These are phyloP conservation scores for Drosophila nr. perissopoda DNA, from an alignment of 2,888 invertebrate species.

Conservation along the genomic window DNA sequence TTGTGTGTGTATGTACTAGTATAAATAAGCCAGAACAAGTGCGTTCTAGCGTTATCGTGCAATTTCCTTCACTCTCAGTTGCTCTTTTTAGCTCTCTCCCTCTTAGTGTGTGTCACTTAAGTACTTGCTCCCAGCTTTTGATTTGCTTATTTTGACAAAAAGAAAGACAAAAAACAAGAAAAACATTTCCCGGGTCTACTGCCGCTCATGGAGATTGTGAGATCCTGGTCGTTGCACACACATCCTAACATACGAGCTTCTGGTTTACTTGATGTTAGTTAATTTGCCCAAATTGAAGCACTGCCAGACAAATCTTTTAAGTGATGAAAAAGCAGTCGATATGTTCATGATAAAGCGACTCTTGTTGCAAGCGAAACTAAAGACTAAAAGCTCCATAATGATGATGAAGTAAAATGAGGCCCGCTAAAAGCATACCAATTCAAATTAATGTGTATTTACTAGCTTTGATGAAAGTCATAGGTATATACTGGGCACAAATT, in stretches of 20 bases:
- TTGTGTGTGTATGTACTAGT: constrained; percentile 23
- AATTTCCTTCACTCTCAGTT: constrained; percentile 45
- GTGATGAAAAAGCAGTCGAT: constrained; percentile 34
- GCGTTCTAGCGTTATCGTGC: constrained; percentile 66
- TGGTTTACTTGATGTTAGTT: constrained; percentile 35
- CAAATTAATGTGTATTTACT: neutral
- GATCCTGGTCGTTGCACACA: constrained; percentile 28
- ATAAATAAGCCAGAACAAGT: constrained; percentile 60
- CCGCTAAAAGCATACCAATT: constrained; percentile 5
- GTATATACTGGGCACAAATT: neutral
- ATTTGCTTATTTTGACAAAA: constrained; percentile 48
- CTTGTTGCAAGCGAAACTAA: neutral
- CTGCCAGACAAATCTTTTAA: constrained; percentile 48
- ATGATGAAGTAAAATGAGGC: neutral
- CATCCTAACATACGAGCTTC: constrained; percentile 5
- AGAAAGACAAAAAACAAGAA: constrained; percentile 4
- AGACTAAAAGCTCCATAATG: neutral
- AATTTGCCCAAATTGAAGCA: constrained; percentile 48
- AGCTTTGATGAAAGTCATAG: neutral
- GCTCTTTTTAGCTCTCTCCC: constrained; percentile 1
- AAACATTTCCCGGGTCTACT: constrained; percentile 29
- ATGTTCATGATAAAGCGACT: neutral
- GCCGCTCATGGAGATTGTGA: constrained; percentile 36
- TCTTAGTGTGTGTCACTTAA: constrained; percentile 4
- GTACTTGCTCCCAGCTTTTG: constrained; percentile 22